Evolutionary conservation across 2,797 vertebrate species (phyloP).

Genomic region (Sebastes goodei): DNA sequence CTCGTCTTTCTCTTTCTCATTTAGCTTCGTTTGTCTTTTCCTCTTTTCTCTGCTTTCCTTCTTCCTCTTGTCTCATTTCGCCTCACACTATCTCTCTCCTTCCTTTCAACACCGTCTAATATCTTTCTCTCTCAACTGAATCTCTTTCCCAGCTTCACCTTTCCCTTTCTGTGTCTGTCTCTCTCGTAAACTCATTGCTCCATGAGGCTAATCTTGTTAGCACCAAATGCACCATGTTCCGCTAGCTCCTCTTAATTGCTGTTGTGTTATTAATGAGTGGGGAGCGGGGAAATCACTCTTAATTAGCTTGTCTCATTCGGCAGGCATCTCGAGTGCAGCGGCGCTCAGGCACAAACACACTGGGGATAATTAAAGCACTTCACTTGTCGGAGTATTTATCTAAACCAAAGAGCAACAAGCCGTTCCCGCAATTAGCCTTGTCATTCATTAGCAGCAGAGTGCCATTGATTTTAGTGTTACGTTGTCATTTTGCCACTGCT

Average conservation of each 20-base stretch:
- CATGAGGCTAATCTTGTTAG: constrained; percentile 86
- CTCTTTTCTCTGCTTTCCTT: not conserved
- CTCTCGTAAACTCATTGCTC: constrained; percentile 67
- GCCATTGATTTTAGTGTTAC: constrained; percentile 87
- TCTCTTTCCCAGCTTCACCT: constrained; percentile 18
- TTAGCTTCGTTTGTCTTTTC: constrained; percentile 15
- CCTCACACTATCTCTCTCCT: constrained; percentile 6
- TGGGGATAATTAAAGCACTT: constrained; percentile 96
- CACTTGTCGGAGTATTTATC: constrained; percentile 96
- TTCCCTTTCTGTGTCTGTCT: constrained; percentile 21
- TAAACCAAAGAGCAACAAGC: constrained; percentile 91
- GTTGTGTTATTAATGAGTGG: constrained; percentile 98
- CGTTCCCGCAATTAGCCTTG: constrained; percentile 88
- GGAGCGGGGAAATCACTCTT: constrained; percentile 93
- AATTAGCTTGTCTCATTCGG: constrained; percentile 97
- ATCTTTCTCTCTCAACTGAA: constrained; percentile 36
- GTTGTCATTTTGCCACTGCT: constrained; percentile 88
- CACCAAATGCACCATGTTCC: constrained; percentile 88
- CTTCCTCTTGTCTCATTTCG: constrained; percentile 1
- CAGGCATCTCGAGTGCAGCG: constrained; percentile 87
- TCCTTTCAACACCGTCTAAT: constrained; percentile 49
- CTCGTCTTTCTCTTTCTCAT: constrained; percentile 3
- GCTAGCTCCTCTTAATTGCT: constrained; percentile 94
- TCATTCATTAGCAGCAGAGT: constrained; percentile 84
- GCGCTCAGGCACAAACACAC: constrained; percentile 75